These are phyloP conservation scores for Enteromius viviparus DNA, from an alignment of 2,797 vertebrate genomes.

Conservation along the genomic window DNA sequence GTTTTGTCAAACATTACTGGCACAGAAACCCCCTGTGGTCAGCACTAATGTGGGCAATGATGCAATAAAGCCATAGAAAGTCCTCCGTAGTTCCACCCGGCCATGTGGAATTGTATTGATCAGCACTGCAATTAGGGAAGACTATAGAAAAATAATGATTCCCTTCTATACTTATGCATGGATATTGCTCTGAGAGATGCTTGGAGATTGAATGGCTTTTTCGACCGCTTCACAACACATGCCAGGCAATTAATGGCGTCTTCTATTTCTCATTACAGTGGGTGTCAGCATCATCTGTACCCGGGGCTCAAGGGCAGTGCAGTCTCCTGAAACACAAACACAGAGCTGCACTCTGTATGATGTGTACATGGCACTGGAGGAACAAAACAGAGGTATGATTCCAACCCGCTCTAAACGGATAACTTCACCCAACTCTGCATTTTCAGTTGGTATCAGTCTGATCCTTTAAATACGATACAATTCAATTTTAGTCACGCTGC, in stretches of 20 bases:
- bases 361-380: constrained; percentile 19
- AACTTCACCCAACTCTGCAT: constrained; percentile 1
- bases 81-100: constrained; percentile 11
- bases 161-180: constrained; percentile 52
- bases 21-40: constrained; percentile 6
- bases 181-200: constrained; percentile 42
- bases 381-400: constrained; percentile 12
- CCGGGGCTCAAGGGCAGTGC: constrained; percentile 48
- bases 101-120: constrained; percentile 57
- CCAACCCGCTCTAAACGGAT: constrained; percentile 28
- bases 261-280: constrained; percentile 61
- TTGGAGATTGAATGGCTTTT: constrained; percentile 47
- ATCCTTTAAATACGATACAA: constrained; percentile 41
- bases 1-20: constrained; percentile 22
- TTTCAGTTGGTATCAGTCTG: constrained; percentile 23
- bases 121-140: constrained; percentile 55
- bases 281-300: constrained; percentile 57
- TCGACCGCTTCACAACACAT: constrained; percentile 41
- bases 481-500: constrained; percentile 42
- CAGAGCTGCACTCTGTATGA: constrained; percentile 29
- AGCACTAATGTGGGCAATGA: constrained; percentile 16
- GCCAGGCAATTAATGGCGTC: constrained; percentile 52
- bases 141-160: constrained; percentile 62
- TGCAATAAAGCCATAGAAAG: constrained; percentile 1
- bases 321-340: constrained; percentile 52